These are phyloP conservation scores for Chymomyza amoena DNA, from an alignment of 2,888 invertebrate species.

Conservation along the genomic window DNA sequence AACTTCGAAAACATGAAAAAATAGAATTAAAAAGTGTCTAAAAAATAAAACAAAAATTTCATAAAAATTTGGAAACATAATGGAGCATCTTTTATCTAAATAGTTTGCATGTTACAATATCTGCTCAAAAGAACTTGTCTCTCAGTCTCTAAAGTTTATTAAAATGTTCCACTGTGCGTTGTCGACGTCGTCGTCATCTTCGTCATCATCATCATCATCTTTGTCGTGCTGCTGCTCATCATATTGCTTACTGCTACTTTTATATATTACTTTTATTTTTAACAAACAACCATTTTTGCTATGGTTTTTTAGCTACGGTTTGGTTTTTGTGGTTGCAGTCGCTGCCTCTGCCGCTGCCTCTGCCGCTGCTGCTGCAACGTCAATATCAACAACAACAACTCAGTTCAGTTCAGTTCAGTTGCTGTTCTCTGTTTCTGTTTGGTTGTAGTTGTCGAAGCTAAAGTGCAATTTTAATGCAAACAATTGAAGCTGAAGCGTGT, in stretches of 20 bases:
- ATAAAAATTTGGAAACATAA: no score
- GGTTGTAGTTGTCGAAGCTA: constrained; percentile 64
- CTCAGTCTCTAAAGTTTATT: neutral
- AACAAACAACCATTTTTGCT: constrained; percentile 55
- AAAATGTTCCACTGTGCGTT: no score
- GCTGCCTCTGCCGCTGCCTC: constrained; percentile 18
- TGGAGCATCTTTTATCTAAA: no score
- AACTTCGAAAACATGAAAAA: no score
- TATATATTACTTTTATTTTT: constrained; percentile 40
- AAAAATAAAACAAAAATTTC: no score
- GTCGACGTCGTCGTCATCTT: neutral
- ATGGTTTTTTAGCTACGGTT: constrained; percentile 60
- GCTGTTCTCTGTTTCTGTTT: constrained; percentile 28
- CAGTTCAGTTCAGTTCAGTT: constrained; percentile 15
- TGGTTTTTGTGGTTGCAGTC: constrained; percentile 30
- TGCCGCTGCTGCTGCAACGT: constrained; percentile 12
- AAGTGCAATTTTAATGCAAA: constrained; percentile 71
- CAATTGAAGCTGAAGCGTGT: constrained; percentile 68
- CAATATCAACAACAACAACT: constrained; percentile 19
- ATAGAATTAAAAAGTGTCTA: no score
- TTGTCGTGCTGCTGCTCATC: constrained; percentile 28
- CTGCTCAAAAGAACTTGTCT: neutral
- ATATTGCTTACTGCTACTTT: constrained; percentile 34
- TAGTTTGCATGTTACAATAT: no score
- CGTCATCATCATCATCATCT: neutral